Base-by-base conservation (phyloP, 2,113 vertebrate species). In the Chaenogobius annularis region DNA sequence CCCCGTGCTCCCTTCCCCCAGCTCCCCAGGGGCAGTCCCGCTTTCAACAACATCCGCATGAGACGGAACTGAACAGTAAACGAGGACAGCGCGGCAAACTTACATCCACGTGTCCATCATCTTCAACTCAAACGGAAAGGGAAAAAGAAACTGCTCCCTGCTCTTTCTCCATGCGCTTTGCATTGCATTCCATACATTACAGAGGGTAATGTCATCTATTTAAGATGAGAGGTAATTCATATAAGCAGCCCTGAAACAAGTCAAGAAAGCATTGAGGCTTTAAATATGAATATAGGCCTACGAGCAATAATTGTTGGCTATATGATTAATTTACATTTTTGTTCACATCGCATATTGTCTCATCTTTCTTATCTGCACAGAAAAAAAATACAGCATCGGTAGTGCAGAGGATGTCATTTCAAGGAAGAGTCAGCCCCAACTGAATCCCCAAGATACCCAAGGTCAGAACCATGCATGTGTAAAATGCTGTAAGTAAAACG, bases 21-120 rank as follows among this genome's bases (percentile, higher is more conserved):
- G 64, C 76, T 77, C 84, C 70, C 73, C 31, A 35, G 43, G 75
- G 81, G 72, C 75, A 68, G 63, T 63, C 50, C 69, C 66, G 84
- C 61, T 80, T 72, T 69, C 71, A 59, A 81, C 83, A 85, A 88
- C 86, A 86, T 79, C 84, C 77, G 64, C 79, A 48, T 77, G 12
- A 68, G 75, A 81, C 70, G 55, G 75, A 85, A 81, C 77, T 63
- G 72, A 85, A 76, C 40, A 59, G 47, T 7, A 73, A 15, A 3
- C 15, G 46, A 14, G 46, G 10, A 20, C 63, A 52, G 56, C 56
- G 15, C 1, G 47, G 11, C 5, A 6, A 71, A 12, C 67, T 20
- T 31, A 10, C 50, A 77, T 37, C 64, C 73, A 68, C 61, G 68
- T 52, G 10, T 22, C 77, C 46, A 17, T 31, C 58, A 46, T 81